Evolutionary conservation across 2,888 invertebrate species (phyloP), one percentile per base, ranked within the genome.

Genomic region (Cantharis rustica): DNA sequence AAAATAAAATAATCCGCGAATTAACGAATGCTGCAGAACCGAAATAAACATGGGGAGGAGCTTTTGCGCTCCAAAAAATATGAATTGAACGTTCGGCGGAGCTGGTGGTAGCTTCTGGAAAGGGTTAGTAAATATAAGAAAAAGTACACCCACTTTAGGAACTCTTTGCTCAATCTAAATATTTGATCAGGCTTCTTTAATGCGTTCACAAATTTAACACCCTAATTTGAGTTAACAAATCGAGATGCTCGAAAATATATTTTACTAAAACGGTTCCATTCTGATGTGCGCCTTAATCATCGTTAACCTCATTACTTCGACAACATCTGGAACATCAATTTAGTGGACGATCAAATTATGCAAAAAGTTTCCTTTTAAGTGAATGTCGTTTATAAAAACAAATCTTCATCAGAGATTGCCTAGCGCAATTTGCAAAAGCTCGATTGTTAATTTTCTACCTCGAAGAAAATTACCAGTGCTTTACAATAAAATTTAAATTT

Each of bases 81-180:
- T 31, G n/a, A 31, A 31, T 31, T 5, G n/a, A 31, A 47, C n/a
- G n/a, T n/a, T 47, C n/a, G 5, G n/a, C 7, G 47, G 47, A 47
- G 47, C n/a, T 47, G 47, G 47, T 47, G 47, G 16, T 16, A 27
- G 23, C 9, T 23, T 23, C 27, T 16, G 31, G 5, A 31, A 27
- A 10, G 16, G 31, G 31, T 10, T 16, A 61, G 31, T 31, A 47
- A 15, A 47, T 31, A 31, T 69, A 69, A 17, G 31, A 47, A 69
- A 69, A 69, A 69, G 69, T 69, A 69, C 61, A 69, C 26, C 20
- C 69, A 69, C 31, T 69, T 69, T 47, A 27, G 15, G 61, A 47
- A 69, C 31, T 31, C 17, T 17, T 47, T 47, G 27, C 47, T 47
- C 47, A 16, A 47, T 17, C n/a, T 69, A 69, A 69, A 69, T 69